Evolutionary conservation across 2,888 invertebrate genomes (phyloP).

Genomic region (Alitta virens): DNA sequence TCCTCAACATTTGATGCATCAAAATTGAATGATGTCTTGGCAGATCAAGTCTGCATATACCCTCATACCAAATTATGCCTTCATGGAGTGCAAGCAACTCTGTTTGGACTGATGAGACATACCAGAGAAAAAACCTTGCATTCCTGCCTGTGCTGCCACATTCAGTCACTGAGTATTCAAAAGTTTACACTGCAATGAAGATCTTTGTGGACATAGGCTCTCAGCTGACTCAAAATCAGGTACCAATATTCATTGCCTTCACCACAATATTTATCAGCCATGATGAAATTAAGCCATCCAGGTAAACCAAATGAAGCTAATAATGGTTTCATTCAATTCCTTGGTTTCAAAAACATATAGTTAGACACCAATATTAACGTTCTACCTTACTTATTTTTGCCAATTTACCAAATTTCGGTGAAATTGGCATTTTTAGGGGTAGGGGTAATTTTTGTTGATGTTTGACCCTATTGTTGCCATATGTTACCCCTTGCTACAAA

Average conservation of each 20-base stretch:
- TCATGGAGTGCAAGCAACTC: slow-evolving; percentile 10
- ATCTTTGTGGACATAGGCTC: background rate
- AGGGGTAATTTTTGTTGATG: no score
- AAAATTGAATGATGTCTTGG: slow-evolving; percentile 1
- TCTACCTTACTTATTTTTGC: no score
- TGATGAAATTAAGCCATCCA: no score
- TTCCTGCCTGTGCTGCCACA: slow-evolving; percentile 9
- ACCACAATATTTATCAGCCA: no score
- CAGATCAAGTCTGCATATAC: background rate
- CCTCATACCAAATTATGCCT: background rate
- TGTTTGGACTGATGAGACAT: slow-evolving; percentile 2
- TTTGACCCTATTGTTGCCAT: no score
- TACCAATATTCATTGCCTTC: slow-evolving; percentile 2
- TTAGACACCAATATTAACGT: no score
- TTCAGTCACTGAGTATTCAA: background rate
- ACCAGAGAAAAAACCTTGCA: background rate
- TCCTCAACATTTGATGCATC: background rate
- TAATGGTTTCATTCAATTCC: no score
- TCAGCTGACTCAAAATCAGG: slow-evolving; percentile 1
- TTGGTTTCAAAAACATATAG: no score
- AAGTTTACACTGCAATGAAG: slow-evolving; percentile 9
- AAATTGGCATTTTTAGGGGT: no score
- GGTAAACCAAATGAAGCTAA: no score
- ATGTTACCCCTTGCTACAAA: no score
- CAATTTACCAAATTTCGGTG: no score